Evolutionary conservation across 2,113 vertebrate species (phyloP).

Genomic region (Natator depressus): DNA sequence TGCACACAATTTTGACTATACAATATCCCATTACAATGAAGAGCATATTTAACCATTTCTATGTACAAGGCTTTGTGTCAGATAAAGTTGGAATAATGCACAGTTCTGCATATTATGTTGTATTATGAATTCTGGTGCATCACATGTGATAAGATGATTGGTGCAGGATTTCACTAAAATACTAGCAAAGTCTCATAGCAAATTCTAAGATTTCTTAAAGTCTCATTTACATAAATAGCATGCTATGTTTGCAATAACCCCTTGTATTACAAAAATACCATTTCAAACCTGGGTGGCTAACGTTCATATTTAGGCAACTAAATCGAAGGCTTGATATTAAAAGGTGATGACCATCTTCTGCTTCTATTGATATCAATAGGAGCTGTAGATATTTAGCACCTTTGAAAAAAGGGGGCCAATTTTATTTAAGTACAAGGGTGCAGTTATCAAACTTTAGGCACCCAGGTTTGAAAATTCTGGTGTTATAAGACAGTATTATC

Average conservation of each 20-base stretch:
- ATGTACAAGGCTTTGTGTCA: not conserved
- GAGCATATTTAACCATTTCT: not conserved
- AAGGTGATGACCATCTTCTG: not conserved
- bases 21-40: fast-evolving
- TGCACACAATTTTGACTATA: not conserved
- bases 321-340: not conserved
- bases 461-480: not conserved
- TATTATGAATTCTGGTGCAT: not conserved
- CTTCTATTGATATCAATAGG: not conserved
- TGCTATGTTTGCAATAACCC: not conserved
- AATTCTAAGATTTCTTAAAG: not conserved
- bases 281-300: not conserved
- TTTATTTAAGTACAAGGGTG: not conserved
- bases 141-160: not conserved
- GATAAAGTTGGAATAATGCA: fast-evolving
- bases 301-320: not conserved
- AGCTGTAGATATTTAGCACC: not conserved
- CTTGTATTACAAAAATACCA: not conserved
- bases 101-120: not conserved
- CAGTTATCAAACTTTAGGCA: not conserved
- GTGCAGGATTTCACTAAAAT: not conserved
- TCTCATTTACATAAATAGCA: not conserved
- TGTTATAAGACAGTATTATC: not conserved
- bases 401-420: not conserved
- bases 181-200: not conserved